These are phyloP conservation scores for Mya arenaria DNA, from an alignment of 1,140 invertebrate genomes.

Conservation along the genomic window DNA sequence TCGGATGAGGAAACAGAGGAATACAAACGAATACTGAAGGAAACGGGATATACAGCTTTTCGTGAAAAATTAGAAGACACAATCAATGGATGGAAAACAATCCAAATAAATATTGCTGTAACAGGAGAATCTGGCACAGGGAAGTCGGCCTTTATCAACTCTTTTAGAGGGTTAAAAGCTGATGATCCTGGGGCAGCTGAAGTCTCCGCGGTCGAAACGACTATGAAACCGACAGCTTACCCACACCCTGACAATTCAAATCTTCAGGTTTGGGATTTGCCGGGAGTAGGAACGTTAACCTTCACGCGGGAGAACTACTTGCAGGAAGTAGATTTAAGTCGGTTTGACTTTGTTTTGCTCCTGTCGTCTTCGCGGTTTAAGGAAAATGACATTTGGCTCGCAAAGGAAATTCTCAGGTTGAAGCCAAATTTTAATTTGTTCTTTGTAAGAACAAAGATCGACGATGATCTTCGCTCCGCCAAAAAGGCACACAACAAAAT, in stretches of 20 bases:
- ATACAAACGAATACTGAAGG: too few species aligned
- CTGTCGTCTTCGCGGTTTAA: neutral
- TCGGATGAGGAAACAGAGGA: too few species aligned
- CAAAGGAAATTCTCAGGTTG: neutral
- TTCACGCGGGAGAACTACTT: neutral
- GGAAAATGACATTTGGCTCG: neutral
- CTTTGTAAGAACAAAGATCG: too few species aligned
- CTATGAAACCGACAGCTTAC: neutral
- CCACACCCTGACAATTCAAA: neutral
- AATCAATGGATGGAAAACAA: neutral
- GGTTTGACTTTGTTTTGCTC: neutral
- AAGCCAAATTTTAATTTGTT: too few species aligned
- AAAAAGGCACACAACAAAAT: too few species aligned
- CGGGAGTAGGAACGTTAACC: neutral
- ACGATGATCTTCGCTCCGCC: too few species aligned
- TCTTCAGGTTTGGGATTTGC: neutral
- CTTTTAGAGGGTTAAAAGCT: neutral
- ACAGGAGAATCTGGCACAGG: neutral
- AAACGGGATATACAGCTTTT: too few species aligned
- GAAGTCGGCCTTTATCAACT: neutral
- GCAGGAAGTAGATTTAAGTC: neutral
- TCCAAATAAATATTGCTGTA: neutral
- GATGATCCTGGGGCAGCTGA: neutral
- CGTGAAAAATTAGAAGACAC: too few species aligned
- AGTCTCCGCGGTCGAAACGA: neutral